Evolutionary conservation across 2,797 vertebrate species (phyloP).

Genomic region (Rhinichthys osculus): DNA sequence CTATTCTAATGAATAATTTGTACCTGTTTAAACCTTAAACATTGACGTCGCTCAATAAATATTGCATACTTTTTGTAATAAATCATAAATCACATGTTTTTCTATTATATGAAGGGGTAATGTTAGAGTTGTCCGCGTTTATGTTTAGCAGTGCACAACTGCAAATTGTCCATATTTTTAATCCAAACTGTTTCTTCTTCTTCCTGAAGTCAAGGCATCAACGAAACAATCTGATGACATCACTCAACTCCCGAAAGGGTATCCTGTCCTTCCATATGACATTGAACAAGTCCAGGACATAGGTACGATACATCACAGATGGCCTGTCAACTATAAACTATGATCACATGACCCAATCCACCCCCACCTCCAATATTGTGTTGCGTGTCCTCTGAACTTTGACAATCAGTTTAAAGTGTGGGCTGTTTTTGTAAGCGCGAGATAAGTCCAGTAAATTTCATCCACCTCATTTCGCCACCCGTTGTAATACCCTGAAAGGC

Average conservation of each 20-base stretch:
- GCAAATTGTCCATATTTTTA: not conserved
- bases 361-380: constrained; percentile 30
- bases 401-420: constrained; percentile 29
- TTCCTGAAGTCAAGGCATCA: constrained; percentile 15
- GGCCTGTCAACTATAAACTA: constrained; percentile 71
- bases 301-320: constrained; percentile 74
- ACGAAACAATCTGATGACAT: constrained; percentile 31
- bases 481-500: not conserved
- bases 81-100: not conserved
- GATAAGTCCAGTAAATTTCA: constrained; percentile 35
- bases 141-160: not conserved
- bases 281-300: constrained; percentile 75
- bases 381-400: constrained; percentile 45
- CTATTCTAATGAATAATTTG: constrained; percentile 7
- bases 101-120: not conserved
- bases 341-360: constrained; percentile 65
- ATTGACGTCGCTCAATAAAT: not conserved
- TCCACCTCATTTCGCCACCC: not conserved
- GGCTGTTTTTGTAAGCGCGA: constrained; percentile 30
- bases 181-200: not conserved
- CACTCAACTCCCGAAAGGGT: constrained; percentile 62
- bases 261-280: constrained; percentile 71
- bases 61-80: constrained; percentile 7
- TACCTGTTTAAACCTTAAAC: constrained; percentile 19
- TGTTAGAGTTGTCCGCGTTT: too few species aligned